Evolutionary conservation across 2,113 vertebrate genomes (phyloP), one percentile per base, ranked within the genome.

Genomic region (Bothrops jararaca): DNA sequence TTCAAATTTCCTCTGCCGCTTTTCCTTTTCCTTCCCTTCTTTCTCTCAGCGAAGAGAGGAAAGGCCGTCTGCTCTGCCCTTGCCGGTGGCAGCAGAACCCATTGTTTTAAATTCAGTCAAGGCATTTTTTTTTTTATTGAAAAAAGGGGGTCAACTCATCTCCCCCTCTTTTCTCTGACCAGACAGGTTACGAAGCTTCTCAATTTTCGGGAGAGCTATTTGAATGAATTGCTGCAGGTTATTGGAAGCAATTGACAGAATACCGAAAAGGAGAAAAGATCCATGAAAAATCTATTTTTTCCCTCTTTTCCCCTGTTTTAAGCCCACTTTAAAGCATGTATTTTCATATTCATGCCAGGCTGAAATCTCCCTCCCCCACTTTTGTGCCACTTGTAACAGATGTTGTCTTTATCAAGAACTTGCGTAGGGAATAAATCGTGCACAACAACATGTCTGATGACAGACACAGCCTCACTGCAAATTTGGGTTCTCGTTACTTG

Each of bases 401-500:
- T 96, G 95, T 95, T 92, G 95, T 48, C 88, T 93, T 95, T 91
- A 60, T 93, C 95, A 95, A 95, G 96, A 95, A 95, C 95, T 95
- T 95, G 95, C 94, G 94, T 58, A 94, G 94, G 90, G 95, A 94
- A 94, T 95, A 95, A 95, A 23, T 20, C 29, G 29, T 48, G 39
- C 57, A 34, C 24, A 58, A 64, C 29, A 26, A 87, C 34, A 22
- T 45, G 48, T 52, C 52, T 39, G 45, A 6, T 86, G 42, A 50
- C 26, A 91, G 53, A 52, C 29, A 34, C 4, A 18, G 29, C 1
- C 54, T 54, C 45, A 18, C 7, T 56, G 23, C n/a, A 54, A 91
- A 45, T 74, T 9, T 80, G 39, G 10, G 54, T 57, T 54, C 7
- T 57, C 26, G 24, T 4, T 7, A 4, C 20, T 45, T 24, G 34